Base-by-base conservation (phyloP, 1,140 invertebrate species). In the Diorhabda elongata region DNA sequence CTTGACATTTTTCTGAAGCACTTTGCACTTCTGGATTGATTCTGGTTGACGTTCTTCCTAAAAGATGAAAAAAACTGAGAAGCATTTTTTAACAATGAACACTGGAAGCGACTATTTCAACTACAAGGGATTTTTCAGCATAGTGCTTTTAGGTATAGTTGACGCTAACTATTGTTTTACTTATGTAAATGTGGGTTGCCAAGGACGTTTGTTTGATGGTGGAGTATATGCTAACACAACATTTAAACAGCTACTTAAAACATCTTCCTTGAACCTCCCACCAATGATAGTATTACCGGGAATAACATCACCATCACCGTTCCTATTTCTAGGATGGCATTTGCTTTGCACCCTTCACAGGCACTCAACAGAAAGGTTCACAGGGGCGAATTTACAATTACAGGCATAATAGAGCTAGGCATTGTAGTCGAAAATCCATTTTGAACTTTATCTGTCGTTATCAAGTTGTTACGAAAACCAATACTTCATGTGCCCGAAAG, bases 111-210 rank as follows among this genome's bases (percentile, higher is more conserved):
- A 68, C 41, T 72, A 61, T 70, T 74, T 65, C 61, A 72, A 73
- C 60, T 72, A 73, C 52, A 83, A 84, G 73, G 62, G 71, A 64
- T 57, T 64, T 8, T 47, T 44, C 47, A 66, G 64, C 47, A 66
- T 58, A 9, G 64, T 66, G 8, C 56, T 66, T 5, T 44, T 67
- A 7, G 58, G 3, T 43, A 9, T 59, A 43, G 65, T 58, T 2
- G 57, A 58, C 57, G 41, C 65, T 59, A 60, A 67, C 9, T 67
- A 60, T 67, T 4, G 65, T 7, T 67, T 67, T 2, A 58, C 56
- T 2, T 67, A 8, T 0, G 57, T 59, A 4, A 43, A 60, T 44
- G 44, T 67, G 9, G 65, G 56, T 44, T 42, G 52, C n/a, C 45
- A 52, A 56, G 52, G 64, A 9, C 57, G 52, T 41, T 9, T 56